Conservation (phyloP, 2,888 invertebrate species). For the Xestia rhomboidea region DNA sequence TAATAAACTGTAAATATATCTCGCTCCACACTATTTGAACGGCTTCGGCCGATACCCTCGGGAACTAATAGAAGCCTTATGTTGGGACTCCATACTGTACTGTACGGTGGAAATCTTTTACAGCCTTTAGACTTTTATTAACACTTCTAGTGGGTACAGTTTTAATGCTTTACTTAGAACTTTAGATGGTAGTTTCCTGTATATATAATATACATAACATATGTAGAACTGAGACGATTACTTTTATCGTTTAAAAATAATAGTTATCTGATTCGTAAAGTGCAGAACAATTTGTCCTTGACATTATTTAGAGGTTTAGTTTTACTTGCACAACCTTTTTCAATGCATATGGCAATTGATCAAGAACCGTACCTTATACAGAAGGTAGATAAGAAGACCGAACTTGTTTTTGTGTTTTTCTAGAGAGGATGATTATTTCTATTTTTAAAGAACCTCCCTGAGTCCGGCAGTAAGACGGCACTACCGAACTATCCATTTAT, state of each 20-base stretch:
- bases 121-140: constrained; percentile 29
- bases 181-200: background rate
- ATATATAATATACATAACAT: too few species aligned
- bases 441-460: background rate
- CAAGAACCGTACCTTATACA: background rate
- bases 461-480: background rate
- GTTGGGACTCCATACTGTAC: constrained; percentile 19
- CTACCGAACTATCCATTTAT: constrained; percentile 12
- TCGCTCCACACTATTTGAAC: constrained; percentile 21
- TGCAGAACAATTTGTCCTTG: background rate
- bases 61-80: constrained; percentile 42
- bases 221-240: background rate
- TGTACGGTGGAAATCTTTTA: constrained; percentile 32
- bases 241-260: background rate
- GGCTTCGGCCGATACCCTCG: constrained; percentile 29
- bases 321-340: constrained; percentile 1
- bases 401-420: too few species aligned
- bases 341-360: constrained; percentile 4
- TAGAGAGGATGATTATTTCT: too few species aligned
- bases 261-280: background rate
- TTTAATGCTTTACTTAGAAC: background rate
- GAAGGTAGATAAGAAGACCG: too few species aligned
- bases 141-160: constrained; percentile 4
- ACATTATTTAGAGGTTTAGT: background rate
- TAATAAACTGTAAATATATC: constrained; percentile 43